phyloP scores from a whole-genome alignment of 2,888 invertebrate genomes.

The Calephelis perditalis region DNA sequence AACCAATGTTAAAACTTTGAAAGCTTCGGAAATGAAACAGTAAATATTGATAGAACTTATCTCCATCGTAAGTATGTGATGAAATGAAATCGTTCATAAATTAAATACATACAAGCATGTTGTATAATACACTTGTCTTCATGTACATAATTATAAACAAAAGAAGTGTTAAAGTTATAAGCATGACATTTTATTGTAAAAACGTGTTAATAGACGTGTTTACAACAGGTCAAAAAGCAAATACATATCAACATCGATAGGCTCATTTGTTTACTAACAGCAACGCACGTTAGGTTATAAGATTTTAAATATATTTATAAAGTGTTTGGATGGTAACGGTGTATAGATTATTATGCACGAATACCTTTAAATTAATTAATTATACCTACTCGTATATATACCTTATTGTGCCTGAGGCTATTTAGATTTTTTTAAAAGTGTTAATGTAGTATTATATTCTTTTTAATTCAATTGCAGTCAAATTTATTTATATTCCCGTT shows the following conservation, averaged over 20 bases:
- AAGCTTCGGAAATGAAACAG: too few relatives aligned
- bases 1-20: too few relatives aligned
- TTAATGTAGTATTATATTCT: too few relatives aligned
- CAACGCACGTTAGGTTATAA: not conserved
- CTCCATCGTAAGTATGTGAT: too few relatives aligned
- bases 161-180: not conserved
- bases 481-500: too few relatives aligned
- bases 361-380: not conserved
- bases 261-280: too few relatives aligned
- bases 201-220: not conserved
- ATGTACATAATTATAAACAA: constrained; percentile 1
- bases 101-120: not conserved
- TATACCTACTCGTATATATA: too few relatives aligned
- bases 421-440: too few relatives aligned
- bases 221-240: not conserved
- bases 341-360: not conserved
- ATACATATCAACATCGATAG: not conserved
- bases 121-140: constrained; percentile 9
- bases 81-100: too few relatives aligned
- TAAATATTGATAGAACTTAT: too few relatives aligned
- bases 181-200: constrained; percentile 4
- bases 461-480: too few relatives aligned
- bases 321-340: not conserved
- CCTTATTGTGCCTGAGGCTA: too few relatives aligned
- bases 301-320: not conserved